Evolutionary conservation across 2,797 vertebrate genomes (phyloP), one percentile per base, ranked within the genome.

Genomic region (Peromyscus nudipes): DNA sequence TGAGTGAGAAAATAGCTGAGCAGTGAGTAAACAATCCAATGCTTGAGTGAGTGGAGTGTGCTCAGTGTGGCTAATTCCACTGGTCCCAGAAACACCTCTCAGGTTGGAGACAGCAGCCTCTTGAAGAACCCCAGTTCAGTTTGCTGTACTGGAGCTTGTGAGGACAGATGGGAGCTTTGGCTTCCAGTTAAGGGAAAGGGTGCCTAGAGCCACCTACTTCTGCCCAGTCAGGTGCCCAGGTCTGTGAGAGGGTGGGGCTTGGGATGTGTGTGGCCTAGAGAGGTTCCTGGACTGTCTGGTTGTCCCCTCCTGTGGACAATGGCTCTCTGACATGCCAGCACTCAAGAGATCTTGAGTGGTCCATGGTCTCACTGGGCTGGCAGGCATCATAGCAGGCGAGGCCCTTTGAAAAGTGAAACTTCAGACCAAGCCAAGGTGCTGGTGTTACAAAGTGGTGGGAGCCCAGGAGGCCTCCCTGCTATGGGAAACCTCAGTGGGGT

Each of bases 391-490:
- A 27, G 29, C 6, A 17, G 16, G 52, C 0, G 6, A 73, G 37
- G 11, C 37, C 17, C 17, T 62, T 55, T 43, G 19, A 76, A 62
- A 40, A 2, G 29, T 40, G 3, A 21, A 21, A 49, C 17, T 43
- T 5, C 7, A 76, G 29, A 23, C 49, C 7, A 12, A 10, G 21
- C 4, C 0, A 23, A 7, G 57, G 49, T 11, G 27, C 2, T 0
- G 16, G 69, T 1, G 0, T 2, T 6, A 0, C 40, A 3, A 40
- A 34, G 6, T 1, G 0, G 14, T 0, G 0, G 0, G 77, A 14
- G 31, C 14, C 67, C 0, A 0, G 49, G 43, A 37, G 25, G 19
- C 4, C n/a, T 55, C 17, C 0, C 13, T 11, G 34, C 2, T 43
- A 14, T 19, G 1, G 2, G 0, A 1, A 0, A 16, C 40, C 62